phyloP scores from a whole-genome alignment of 1,140 invertebrate genomes.

The Drosophila ananassae region DNA sequence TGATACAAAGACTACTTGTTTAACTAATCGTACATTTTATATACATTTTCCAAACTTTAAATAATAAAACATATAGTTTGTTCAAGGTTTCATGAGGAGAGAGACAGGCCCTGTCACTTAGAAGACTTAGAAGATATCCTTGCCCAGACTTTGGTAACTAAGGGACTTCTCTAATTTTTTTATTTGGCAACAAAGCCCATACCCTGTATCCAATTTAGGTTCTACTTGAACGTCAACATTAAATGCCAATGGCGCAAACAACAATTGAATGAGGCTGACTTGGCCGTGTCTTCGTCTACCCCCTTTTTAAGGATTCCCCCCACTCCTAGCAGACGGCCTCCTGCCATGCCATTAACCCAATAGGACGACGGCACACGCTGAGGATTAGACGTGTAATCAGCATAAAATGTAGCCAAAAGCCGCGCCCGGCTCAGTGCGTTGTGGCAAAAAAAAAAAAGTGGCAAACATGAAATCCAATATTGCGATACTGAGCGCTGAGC shows the following conservation, averaged over 20 bases:
- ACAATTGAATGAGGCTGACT: constrained; percentile 63
- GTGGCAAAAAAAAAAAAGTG: constrained; percentile 57
- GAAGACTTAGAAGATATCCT: constrained; percentile 8
- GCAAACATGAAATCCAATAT: constrained; percentile 82
- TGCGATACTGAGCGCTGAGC: constrained; percentile 49
- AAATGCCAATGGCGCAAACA: constrained; percentile 68
- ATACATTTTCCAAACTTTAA: too few relatives aligned
- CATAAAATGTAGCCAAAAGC: constrained; percentile 77
- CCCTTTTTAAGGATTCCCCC: constrained; percentile 3
- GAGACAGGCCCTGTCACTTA: not conserved
- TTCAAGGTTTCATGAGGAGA: not conserved
- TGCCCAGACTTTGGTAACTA: not conserved
- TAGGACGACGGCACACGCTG: constrained; percentile 69
- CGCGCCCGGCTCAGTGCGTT: constrained; percentile 33
- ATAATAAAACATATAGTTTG: too few relatives aligned
- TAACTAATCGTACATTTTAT: too few relatives aligned
- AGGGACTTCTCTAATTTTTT: constrained; percentile 18
- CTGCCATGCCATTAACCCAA: constrained; percentile 44
- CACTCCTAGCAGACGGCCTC: constrained; percentile 6
- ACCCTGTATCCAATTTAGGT: constrained; percentile 69
- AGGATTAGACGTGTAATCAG: constrained; percentile 82
- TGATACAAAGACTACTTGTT: not conserved
- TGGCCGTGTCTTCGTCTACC: constrained; percentile 8
- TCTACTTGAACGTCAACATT: constrained; percentile 39
- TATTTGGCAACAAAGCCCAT: not conserved